Evolutionary conservation across 2,888 invertebrate genomes (phyloP).

Genomic region (Drosophila helvetica): DNA sequence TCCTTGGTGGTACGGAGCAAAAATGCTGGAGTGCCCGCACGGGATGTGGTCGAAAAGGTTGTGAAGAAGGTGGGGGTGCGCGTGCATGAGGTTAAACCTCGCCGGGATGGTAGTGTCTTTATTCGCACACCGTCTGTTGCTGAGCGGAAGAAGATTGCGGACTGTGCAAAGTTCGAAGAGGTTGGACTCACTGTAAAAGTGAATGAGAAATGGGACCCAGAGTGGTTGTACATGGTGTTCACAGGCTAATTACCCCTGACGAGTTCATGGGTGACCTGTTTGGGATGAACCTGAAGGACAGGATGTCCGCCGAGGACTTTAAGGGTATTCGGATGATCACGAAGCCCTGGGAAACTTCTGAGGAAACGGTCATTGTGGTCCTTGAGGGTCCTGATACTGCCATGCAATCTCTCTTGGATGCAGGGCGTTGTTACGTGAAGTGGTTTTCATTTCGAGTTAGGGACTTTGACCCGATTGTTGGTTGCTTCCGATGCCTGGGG

Average conservation of each 20-base stretch:
- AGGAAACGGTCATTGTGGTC: not conserved
- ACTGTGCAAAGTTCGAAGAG: slow-evolving; percentile 9
- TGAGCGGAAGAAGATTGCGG: slow-evolving; percentile 7
- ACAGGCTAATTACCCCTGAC: slow-evolving; percentile 9
- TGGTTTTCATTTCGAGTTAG: slow-evolving; percentile 20
- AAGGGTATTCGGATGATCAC: not conserved
- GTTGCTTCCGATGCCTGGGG: too few relatives aligned
- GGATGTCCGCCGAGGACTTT: slow-evolving; percentile 5
- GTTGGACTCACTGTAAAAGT: slow-evolving; percentile 2
- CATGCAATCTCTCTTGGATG: slow-evolving; percentile 1
- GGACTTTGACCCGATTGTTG: too few relatives aligned
- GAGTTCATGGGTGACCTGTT: slow-evolving; percentile 13
- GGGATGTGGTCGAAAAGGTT: slow-evolving; percentile 3
- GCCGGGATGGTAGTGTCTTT: slow-evolving; percentile 12
- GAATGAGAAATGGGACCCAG: slow-evolving; percentile 15
- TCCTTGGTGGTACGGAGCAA: slow-evolving; percentile 9
- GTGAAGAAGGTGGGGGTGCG: slow-evolving; percentile 15
- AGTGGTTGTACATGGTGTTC: slow-evolving; percentile 5
- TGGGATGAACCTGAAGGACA: slow-evolving; percentile 22
- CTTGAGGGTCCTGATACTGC: not conserved
- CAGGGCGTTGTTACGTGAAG: slow-evolving; percentile 20
- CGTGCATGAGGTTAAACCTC: slow-evolving; percentile 9
- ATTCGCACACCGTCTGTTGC: slow-evolving; percentile 19
- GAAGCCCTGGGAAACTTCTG: not conserved
- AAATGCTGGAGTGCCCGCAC: not conserved